Evolutionary conservation across 1,140 invertebrate species (phyloP).

Genomic region (Heliconius hewitsoni): DNA sequence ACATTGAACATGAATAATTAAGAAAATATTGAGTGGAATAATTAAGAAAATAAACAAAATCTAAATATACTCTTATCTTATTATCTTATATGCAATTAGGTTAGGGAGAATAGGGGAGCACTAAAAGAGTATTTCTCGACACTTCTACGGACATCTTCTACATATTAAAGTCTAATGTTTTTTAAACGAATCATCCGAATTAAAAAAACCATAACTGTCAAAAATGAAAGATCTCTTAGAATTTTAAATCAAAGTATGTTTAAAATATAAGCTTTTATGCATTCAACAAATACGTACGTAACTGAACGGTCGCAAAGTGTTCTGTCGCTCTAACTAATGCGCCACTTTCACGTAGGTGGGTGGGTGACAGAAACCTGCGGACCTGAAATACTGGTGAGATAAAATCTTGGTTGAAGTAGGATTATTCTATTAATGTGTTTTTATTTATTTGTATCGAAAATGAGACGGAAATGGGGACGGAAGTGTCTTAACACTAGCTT

Average conservation of each 20-base stretch:
- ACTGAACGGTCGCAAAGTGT: slow-evolving; percentile 20
- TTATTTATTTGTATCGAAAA: no score
- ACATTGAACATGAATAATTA: no score
- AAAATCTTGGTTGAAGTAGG: not conserved
- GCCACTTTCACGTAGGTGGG: not conserved
- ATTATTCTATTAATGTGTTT: not conserved
- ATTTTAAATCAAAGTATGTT: slow-evolving; percentile 15
- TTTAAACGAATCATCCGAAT: not conserved
- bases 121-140: no score
- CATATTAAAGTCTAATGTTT: no score
- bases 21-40: no score
- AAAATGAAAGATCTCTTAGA: slow-evolving; percentile 1
- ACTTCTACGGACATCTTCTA: no score
- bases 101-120: no score
- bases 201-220: not conserved
- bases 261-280: slow-evolving; percentile 15
- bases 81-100: no score
- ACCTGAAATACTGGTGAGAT: not conserved
- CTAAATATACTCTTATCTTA: no score
- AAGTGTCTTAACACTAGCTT: no score
- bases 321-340: slow-evolving; percentile 24
- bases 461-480: no score
- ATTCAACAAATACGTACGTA: slow-evolving; percentile 16
- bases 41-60: no score
- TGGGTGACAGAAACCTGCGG: not conserved